These are phyloP conservation scores for Entomyzon cyanotis DNA, from an alignment of 2,113 vertebrate species.

Conservation along the genomic window DNA sequence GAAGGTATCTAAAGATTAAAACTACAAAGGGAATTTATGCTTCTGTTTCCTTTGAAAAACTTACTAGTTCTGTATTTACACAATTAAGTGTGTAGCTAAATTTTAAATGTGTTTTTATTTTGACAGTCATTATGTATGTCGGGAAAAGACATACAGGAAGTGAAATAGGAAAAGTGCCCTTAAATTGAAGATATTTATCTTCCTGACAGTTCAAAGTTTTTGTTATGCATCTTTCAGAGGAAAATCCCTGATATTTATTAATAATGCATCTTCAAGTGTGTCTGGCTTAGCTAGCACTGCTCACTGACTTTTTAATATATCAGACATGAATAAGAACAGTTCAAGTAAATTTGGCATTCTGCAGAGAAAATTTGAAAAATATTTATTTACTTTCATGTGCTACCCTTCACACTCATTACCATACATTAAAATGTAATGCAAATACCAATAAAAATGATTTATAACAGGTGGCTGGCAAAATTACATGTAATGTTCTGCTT, in stretches of 20 bases:
- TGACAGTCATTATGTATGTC: background rate
- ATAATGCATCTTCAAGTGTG: background rate
- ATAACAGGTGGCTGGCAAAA: background rate
- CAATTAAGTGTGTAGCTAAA: background rate
- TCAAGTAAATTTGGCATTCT: background rate
- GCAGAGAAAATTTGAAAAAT: background rate
- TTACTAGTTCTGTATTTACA: background rate
- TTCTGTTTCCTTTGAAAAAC: background rate
- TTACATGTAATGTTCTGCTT: background rate
- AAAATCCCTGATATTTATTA: slow-evolving; percentile 1
- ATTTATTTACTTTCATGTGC: background rate
- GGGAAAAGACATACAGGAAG: background rate
- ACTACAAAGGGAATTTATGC: background rate
- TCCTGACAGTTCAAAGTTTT: background rate
- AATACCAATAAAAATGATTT: background rate
- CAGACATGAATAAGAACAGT: background rate
- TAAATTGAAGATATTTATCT: background rate
- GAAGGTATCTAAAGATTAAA: background rate
- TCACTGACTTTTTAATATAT: background rate
- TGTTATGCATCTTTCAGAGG: background rate
- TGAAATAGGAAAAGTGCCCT: background rate
- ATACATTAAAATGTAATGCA: background rate
- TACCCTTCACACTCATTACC: background rate
- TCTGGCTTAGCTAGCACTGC: background rate
- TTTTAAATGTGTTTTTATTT: background rate